A percentile compares a stretch with the other conserved stretches of the same genome.
Evolutionary conservation across 2,797 vertebrate genomes (phyloP).

Genomic region (Channallabes apus): DNA sequence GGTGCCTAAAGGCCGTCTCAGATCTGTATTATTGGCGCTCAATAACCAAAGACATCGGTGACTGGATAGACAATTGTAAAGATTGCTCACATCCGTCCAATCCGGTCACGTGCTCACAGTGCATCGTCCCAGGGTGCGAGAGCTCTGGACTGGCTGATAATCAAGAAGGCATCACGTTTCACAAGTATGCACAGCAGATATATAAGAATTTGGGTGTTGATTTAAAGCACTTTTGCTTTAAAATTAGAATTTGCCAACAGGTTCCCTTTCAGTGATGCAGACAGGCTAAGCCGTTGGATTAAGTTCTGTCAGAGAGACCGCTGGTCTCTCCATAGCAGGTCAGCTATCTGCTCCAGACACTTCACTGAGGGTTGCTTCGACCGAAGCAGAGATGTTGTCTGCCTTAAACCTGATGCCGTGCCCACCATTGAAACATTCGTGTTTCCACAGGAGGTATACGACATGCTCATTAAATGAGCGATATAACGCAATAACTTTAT

Average conservation of each 20-base stretch:
- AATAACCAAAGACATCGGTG: constrained; percentile 63
- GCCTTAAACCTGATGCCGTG: constrained; percentile 59
- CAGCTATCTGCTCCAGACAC: constrained; percentile 68
- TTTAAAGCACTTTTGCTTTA: neutral
- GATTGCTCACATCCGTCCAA: constrained; percentile 62
- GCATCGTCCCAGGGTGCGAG: constrained; percentile 66
- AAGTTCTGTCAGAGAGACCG: constrained; percentile 59
- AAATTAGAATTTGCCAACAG: constrained; percentile 43
- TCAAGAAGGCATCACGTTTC: constrained; percentile 67
- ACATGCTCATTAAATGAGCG: too few relatives aligned
- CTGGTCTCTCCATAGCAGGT: constrained; percentile 67
- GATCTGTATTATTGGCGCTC: constrained; percentile 67
- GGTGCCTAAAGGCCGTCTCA: constrained; percentile 58
- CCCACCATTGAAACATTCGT: constrained; percentile 60
- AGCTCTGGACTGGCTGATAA: constrained; percentile 67
- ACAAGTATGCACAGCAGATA: constrained; percentile 53
- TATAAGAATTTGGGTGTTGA: neutral
- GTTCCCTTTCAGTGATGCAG: constrained; percentile 62
- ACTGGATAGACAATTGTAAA: constrained; percentile 67
- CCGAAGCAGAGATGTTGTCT: constrained; percentile 46
- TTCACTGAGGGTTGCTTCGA: constrained; percentile 69
- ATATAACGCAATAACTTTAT: neutral
- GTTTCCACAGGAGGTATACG: constrained; percentile 50
- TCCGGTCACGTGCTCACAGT: constrained; percentile 60
- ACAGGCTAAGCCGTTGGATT: constrained; percentile 64